phyloP scores from a whole-genome alignment of 2,797 vertebrate species.

The Pantherophis vulpinus region DNA sequence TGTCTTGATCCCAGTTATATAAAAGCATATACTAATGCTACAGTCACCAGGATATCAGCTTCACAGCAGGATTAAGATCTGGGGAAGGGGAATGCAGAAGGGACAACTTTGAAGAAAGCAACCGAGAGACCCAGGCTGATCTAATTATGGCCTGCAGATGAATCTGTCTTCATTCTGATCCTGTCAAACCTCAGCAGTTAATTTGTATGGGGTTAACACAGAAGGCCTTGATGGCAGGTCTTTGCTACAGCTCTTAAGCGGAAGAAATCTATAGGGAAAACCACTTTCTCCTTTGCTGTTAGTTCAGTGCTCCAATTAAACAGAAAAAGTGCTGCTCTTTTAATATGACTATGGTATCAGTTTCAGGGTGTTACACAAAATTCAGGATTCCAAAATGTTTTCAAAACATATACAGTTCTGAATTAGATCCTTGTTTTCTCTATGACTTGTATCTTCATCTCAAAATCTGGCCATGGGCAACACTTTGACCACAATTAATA shows the following conservation, averaged over 20 bases:
- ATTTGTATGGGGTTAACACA: not conserved
- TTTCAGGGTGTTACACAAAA: not conserved
- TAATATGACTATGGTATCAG: not conserved
- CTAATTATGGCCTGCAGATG: constrained; percentile 29
- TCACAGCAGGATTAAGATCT: not conserved
- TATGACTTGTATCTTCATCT: not conserved
- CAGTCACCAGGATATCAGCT: not conserved
- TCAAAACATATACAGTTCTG: not conserved
- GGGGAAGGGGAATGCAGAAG: not conserved
- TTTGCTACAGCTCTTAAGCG: not conserved
- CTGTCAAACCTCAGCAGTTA: constrained; percentile 10
- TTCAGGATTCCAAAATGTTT: not conserved
- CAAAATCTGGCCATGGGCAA: not conserved
- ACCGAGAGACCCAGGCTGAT: not conserved
- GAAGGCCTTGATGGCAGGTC: not conserved
- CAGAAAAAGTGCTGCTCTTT: not conserved
- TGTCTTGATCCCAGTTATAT: not conserved
- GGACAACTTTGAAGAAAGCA: constrained; percentile 10
- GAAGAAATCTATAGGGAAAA: constrained; percentile 2
- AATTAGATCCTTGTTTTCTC: not conserved
- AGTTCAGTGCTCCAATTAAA: constrained; percentile 5
- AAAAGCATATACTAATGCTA: not conserved
- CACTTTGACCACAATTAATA: not conserved
- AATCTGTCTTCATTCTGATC: constrained; percentile 5
- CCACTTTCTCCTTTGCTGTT: not conserved